A percentile compares a stretch with the other conserved stretches of the same genome.
These are phyloP conservation scores for Vireo altiloquus DNA, from an alignment of 2,113 vertebrate genomes.

Conservation along the genomic window DNA sequence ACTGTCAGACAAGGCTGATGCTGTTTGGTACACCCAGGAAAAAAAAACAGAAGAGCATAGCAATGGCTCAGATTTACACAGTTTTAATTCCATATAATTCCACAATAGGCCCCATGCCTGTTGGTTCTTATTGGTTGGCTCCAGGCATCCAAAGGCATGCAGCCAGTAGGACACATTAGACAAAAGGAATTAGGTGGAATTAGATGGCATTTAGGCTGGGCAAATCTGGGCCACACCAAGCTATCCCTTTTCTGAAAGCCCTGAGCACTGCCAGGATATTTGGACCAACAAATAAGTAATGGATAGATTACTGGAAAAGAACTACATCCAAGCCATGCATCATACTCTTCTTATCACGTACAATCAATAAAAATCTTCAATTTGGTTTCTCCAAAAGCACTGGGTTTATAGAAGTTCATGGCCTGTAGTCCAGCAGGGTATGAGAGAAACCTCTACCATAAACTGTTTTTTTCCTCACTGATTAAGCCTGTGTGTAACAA, in stretches of 20 bases:
- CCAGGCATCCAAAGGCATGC: neutral
- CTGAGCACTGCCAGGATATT: neutral
- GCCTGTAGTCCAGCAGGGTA: neutral
- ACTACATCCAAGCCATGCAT: neutral
- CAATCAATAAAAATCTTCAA: neutral
- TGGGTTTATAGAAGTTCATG: neutral
- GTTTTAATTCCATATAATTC: slow-evolving; percentile 45
- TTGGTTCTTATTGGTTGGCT: slow-evolving; percentile 8
- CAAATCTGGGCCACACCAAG: neutral
- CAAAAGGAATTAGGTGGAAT: slow-evolving; percentile 37
- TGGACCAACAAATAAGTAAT: neutral
- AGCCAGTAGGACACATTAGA: slow-evolving; percentile 43
- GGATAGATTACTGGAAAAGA: neutral
- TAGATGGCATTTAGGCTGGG: slow-evolving; percentile 1
- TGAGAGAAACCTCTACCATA: neutral
- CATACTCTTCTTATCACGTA: fast-evolving
- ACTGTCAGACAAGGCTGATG: neutral
- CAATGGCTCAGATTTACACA: slow-evolving; percentile 7
- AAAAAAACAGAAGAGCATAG: neutral
- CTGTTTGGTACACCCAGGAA: neutral
- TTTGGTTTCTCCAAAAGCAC: neutral
- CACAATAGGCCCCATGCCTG: neutral
- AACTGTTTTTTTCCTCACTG: neutral
- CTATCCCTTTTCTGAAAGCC: neutral
- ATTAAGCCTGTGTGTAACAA: neutral